Evolutionary conservation across 1,140 invertebrate species (phyloP), one percentile per base, ranked within the genome.

Genomic region (Pollicipes pollicipes): DNA sequence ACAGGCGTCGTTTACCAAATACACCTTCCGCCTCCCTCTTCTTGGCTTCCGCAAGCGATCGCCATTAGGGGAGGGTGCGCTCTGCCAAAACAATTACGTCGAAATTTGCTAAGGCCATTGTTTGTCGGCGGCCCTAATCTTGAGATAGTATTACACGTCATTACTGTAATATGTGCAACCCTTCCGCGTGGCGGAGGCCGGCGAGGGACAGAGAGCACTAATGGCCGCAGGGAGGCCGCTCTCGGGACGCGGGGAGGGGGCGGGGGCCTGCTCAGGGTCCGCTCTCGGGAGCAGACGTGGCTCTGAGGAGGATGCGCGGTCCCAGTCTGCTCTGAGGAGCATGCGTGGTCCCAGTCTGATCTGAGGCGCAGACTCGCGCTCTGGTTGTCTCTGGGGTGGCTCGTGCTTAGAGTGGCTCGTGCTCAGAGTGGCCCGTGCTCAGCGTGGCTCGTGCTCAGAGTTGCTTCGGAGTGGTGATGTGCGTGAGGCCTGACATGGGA

Each of bases 81-180:
- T 58, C 45, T 58, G 45, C 45, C 45, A 58, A 58, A 58, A 58
- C 45, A 58, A 58, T 58, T 58, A 58, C 45, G 45, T 10, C 45
- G 45, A 58, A 58, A 58, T 58, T 58, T 58, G 45, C 45, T 58
- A 58, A 58, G 45, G 45, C 45, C 45, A 58, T 58, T 58, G 45
- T 58, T 58, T 58, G 45, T 21, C 45, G 13, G 45, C 45, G 45
- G 45, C 45, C 45, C 45, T 58, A 58, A 58, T 58, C 45, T 58
- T 58, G 45, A 58, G 45, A 58, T 58, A 58, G 45, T 58, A 58
- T 58, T 58, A 58, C 45, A 58, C 45, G 21, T 58, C 45, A 58
- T 58, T 58, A 58, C 45, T 17, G 45, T 58, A 58, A 58, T 58
- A 58, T 58, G 45, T 58, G 45, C 45, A 58, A 58, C 45, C 45